These are phyloP conservation scores for Colius striatus DNA, from an alignment of 2,113 vertebrate species.

Conservation along the genomic window DNA sequence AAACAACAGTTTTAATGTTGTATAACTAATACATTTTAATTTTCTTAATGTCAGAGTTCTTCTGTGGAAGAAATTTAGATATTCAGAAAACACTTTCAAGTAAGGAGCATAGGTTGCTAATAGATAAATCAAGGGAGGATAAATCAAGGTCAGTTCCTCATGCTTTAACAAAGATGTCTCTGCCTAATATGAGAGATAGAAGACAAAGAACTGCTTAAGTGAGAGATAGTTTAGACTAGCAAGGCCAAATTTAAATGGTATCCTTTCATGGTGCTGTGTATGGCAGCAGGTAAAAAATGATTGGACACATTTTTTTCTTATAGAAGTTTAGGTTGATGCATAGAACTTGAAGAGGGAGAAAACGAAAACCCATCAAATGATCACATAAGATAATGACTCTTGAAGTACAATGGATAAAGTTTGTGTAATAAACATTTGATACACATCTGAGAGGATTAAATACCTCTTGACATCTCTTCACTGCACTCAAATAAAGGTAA, in stretches of 20 bases:
- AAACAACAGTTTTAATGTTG: constrained; percentile 65
- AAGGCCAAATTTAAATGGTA: neutral
- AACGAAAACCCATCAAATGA: neutral
- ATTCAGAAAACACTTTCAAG: neutral
- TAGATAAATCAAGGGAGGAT: neutral
- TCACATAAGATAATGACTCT: neutral
- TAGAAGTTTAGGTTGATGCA: neutral
- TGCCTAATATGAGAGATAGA: neutral
- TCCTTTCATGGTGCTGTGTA: neutral
- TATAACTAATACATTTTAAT: constrained; percentile 68
- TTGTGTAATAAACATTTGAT: neutral
- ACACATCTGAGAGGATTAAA: neutral
- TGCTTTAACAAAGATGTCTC: neutral
- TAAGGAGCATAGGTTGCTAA: neutral
- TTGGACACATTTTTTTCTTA: neutral
- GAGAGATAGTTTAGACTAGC: neutral
- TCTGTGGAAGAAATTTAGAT: constrained; percentile 34
- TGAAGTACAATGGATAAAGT: neutral
- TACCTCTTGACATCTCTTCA: neutral
- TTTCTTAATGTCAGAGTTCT: constrained; percentile 70
- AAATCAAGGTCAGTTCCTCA: neutral
- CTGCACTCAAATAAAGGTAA: neutral
- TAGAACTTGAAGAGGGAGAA: neutral
- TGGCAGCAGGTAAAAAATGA: neutral
- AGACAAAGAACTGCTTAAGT: neutral